Percentiles rank a stretch among this genome's conserved stretches.
Conservation (phyloP, 2,797 vertebrate species). For the Lerista edwardsae region DNA sequence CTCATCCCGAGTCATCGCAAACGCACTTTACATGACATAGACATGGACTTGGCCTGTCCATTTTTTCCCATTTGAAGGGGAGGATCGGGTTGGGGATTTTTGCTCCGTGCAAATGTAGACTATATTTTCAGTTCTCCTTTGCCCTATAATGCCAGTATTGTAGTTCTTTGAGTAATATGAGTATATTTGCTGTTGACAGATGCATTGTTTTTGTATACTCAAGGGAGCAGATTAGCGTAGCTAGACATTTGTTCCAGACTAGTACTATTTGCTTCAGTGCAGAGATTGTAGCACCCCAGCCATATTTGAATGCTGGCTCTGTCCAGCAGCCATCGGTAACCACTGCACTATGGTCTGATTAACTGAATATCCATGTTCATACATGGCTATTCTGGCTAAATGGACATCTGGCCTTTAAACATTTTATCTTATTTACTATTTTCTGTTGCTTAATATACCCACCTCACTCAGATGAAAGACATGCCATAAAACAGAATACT, state of each 20-base stretch:
- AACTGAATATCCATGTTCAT: background rate
- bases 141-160: too few relatives aligned
- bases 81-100: too few relatives aligned
- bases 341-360: background rate
- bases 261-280: background rate
- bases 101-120: too few relatives aligned
- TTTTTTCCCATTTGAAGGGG: too few relatives aligned
- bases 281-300: background rate
- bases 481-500: background rate
- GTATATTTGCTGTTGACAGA: too few relatives aligned
- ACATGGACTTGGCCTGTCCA: too few relatives aligned
- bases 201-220: background rate
- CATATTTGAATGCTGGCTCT: background rate
- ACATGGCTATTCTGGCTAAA: background rate
- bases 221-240: background rate
- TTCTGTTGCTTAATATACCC: background rate
- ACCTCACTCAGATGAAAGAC: background rate
- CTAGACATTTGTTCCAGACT: background rate
- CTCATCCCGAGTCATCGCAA: too few relatives aligned
- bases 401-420: background rate
- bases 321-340: background rate
- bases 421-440: background rate
- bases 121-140: too few relatives aligned
- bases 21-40: too few relatives aligned
- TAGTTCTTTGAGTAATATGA: too few relatives aligned